These are phyloP conservation scores for Sylvilagus floridanus DNA, from an alignment of 2,797 vertebrate species.

Conservation along the genomic window DNA sequence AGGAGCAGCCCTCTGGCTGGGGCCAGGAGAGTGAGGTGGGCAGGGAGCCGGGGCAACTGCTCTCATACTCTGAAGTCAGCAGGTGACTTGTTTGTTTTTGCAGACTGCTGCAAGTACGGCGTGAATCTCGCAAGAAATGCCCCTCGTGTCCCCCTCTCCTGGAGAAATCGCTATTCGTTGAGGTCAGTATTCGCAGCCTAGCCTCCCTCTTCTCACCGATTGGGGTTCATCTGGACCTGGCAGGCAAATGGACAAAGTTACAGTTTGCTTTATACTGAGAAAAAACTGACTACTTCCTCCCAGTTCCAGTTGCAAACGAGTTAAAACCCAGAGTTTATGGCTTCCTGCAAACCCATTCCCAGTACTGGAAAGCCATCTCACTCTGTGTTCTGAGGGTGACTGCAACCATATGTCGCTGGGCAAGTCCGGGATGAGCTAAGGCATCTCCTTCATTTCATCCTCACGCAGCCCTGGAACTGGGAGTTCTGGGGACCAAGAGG, in stretches of 20 bases:
- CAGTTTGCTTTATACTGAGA: conserved; percentile 41
- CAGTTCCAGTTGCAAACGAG: conserved; percentile 58
- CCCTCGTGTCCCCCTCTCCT: background rate
- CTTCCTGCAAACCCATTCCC: conserved; percentile 47
- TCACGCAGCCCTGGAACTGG: conserved; percentile 17
- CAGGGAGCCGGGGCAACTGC: conserved; percentile 8
- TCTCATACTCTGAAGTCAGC: conserved; percentile 52
- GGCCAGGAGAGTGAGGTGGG: background rate
- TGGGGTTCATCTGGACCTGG: conserved; percentile 46
- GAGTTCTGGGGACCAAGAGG: conserved; percentile 55
- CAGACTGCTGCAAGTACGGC: background rate
- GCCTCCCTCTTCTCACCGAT: conserved; percentile 7
- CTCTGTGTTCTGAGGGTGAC: conserved; percentile 2
- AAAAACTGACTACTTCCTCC: conserved; percentile 39
- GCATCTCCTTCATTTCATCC: conserved; percentile 51
- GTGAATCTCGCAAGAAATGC: conserved; percentile 38
- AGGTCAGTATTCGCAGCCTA: conserved; percentile 22
- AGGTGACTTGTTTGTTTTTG: conserved; percentile 51
- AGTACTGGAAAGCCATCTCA: conserved; percentile 4
- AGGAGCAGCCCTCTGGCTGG: conserved; percentile 8
- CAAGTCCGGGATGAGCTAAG: background rate
- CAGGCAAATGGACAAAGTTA: conserved; percentile 56
- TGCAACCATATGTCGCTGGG: background rate
- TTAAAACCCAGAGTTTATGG: background rate
- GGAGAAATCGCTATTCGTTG: conserved; percentile 6